These are phyloP conservation scores for Odontocerum albicorne DNA, from an alignment of 2,888 invertebrate species.

Conservation along the genomic window DNA sequence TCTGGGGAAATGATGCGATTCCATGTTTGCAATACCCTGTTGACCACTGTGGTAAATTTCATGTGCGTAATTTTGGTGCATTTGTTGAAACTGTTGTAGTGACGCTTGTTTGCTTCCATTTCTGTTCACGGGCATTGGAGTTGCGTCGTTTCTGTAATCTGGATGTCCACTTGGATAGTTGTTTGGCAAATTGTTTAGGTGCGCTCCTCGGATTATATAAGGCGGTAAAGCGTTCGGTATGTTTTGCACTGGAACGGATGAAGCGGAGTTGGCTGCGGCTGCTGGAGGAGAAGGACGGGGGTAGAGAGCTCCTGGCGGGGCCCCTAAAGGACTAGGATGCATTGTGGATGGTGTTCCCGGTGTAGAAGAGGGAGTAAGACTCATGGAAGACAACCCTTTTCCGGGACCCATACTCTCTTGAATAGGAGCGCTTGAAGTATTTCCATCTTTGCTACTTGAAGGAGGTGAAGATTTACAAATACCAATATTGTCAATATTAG, in stretches of 20 bases:
- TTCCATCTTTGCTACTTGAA: slow-evolving; percentile 58
- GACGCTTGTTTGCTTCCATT: slow-evolving; percentile 39
- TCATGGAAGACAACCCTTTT: slow-evolving; percentile 62
- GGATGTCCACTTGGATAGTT: slow-evolving; percentile 45
- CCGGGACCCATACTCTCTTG: slow-evolving; percentile 55
- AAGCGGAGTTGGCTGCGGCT: slow-evolving; percentile 61
- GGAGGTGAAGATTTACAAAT: slow-evolving; percentile 58
- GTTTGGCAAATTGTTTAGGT: slow-evolving; percentile 43
- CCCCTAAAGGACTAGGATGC: slow-evolving; percentile 64
- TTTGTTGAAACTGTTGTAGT: slow-evolving; percentile 43
- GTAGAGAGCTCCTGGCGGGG: slow-evolving; percentile 52
- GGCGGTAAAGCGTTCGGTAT: slow-evolving; percentile 62
- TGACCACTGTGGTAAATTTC: slow-evolving; percentile 50
- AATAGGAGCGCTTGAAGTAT: slow-evolving; percentile 44
- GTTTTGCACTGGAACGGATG: slow-evolving; percentile 55
- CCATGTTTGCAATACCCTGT: slow-evolving; percentile 42
- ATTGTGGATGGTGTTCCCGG: slow-evolving; percentile 65
- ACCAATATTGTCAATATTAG: slow-evolving; percentile 54
- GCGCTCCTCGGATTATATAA: slow-evolving; percentile 57
- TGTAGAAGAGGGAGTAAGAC: slow-evolving; percentile 64
- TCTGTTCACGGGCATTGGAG: slow-evolving; percentile 35
- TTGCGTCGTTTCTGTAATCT: slow-evolving; percentile 37
- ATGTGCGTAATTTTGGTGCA: slow-evolving; percentile 40
- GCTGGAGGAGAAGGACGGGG: slow-evolving; percentile 72
- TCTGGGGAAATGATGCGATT: slow-evolving; percentile 41